Evolutionary conservation across 2,888 invertebrate species (phyloP), one percentile per base, ranked within the genome.

Genomic region (Crepidodera aurea): DNA sequence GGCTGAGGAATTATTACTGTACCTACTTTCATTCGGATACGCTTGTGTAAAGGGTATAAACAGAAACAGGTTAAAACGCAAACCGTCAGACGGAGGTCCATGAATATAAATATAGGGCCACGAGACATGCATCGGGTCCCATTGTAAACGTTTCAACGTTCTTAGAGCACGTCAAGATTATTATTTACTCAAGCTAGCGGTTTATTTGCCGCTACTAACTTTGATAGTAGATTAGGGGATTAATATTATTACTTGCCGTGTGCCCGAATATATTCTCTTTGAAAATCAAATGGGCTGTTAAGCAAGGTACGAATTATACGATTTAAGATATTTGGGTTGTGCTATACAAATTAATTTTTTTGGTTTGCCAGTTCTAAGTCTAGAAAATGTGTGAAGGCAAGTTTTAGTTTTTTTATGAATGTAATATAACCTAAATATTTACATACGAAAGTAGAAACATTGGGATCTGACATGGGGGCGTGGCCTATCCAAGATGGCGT

Each of bases 51-150:
- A 44, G 19, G 51, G 32, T 51, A 51, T 25, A 54, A 58, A 58
- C 25, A 50, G 39, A 27, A 51, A 51, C 40, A 51, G 51, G 39
- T 42, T 15, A 25, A 19, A 40, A 51, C 42, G 48, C 37, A 53
- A 53, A 59, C 51, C 51, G 42, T 34, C 22, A 59, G 59, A 59
- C 51, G 44, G 27, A 42, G 50, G 59, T 59, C 59, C 59, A 59
- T 59, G 59, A 59, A 59, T 59, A 51, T 59, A 53, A 59, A 59
- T 59, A 51, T 29, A 51, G 59, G 59, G 32, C 53, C 51, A 51
- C 32, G 51, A 59, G 59, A 59, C 59, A 42, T 53, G 51, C 34
- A 48, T 25, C 48, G 22, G 22, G 48, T 48, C 22, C 25, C 48
- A 48, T 27, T 48, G 48, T 48, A 25, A 10, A 27, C 25, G 15